These are phyloP conservation scores for Drosophila nigromelanica DNA, from an alignment of 1,140 invertebrate species.

Conservation along the genomic window DNA sequence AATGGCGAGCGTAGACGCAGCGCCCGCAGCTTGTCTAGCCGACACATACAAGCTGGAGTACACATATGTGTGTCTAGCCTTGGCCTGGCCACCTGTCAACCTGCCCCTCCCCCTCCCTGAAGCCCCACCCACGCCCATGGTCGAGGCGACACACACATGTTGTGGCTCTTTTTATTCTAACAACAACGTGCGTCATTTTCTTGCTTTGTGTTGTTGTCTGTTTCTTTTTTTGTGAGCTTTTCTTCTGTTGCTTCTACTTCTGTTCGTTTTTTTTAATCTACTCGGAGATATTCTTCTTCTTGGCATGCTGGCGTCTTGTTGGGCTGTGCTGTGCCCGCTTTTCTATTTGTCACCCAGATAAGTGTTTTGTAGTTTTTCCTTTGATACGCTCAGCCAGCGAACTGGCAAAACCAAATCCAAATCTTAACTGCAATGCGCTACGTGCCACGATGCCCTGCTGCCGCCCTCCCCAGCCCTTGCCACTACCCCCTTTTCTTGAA, in stretches of 20 bases:
- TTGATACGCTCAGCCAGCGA: constrained; percentile 55
- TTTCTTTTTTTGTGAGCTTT: constrained; percentile 46
- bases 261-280: constrained; percentile 68
- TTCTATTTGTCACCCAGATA: constrained; percentile 81
- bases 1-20: constrained; percentile 49
- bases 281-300: constrained; percentile 75
- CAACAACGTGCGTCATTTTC: constrained; percentile 70
- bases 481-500: no score
- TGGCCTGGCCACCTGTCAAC: constrained; percentile 43
- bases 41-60: constrained; percentile 20
- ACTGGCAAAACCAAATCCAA: constrained; percentile 70
- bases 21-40: constrained; percentile 57
- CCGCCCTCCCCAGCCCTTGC: neutral
- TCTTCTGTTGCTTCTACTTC: constrained; percentile 30
- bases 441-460: constrained; percentile 49
- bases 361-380: constrained; percentile 80
- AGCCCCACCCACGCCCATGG: no score
- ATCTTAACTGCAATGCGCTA: constrained; percentile 80
- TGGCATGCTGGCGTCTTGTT: constrained; percentile 58
- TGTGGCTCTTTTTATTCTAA: constrained; percentile 70
- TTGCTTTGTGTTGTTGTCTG: constrained; percentile 60
- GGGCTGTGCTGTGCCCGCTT: constrained; percentile 40
- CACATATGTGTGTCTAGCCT: constrained; percentile 48
- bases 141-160: constrained; percentile 27
- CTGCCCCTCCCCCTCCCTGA: neutral